Conservation (phyloP, 1,140 invertebrate species). For the Drosophila pseudoananassae region DNA sequence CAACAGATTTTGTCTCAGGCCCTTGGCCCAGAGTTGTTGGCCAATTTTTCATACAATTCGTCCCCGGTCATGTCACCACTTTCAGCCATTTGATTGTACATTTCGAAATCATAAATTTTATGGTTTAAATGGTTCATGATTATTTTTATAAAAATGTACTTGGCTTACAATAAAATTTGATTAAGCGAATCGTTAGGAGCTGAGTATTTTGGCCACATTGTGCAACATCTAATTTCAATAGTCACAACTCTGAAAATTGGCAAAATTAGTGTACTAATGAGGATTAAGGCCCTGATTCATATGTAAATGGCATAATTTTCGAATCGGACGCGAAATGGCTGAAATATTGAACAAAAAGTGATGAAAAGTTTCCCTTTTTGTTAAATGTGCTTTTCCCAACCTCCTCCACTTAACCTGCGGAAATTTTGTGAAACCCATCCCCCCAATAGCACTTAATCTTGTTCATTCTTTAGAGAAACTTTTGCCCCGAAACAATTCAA, state of each 20-base stretch:
- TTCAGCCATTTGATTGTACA: slow-evolving; percentile 15
- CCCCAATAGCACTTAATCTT: slow-evolving; percentile 26
- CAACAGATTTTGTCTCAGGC: slow-evolving; percentile 48
- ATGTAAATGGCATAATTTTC: not conserved
- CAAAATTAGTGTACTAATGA: too few species aligned
- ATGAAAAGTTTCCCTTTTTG: too few species aligned
- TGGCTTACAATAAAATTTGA: too few species aligned
- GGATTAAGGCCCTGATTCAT: too few species aligned
- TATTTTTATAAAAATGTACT: not conserved
- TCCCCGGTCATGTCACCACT: slow-evolving; percentile 4
- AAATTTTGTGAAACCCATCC: slow-evolving; percentile 20
- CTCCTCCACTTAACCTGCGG: not conserved
- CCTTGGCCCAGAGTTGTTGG: slow-evolving; percentile 13
- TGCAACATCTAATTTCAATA: too few species aligned
- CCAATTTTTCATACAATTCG: slow-evolving; percentile 38
- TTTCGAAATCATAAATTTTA: not conserved
- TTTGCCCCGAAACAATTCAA: slow-evolving; percentile 32
- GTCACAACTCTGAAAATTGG: too few species aligned
- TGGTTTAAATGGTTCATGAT: not conserved
- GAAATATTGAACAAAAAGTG: too few species aligned
- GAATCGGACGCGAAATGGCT: too few species aligned
- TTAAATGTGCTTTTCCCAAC: too few species aligned
- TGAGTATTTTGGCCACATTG: too few species aligned
- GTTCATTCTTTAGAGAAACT: slow-evolving; percentile 17
- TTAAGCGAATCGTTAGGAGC: too few species aligned